Evolutionary conservation across 2,797 vertebrate genomes (phyloP), one percentile per base, ranked within the genome.

Genomic region (Protosalanx chinensis): DNA sequence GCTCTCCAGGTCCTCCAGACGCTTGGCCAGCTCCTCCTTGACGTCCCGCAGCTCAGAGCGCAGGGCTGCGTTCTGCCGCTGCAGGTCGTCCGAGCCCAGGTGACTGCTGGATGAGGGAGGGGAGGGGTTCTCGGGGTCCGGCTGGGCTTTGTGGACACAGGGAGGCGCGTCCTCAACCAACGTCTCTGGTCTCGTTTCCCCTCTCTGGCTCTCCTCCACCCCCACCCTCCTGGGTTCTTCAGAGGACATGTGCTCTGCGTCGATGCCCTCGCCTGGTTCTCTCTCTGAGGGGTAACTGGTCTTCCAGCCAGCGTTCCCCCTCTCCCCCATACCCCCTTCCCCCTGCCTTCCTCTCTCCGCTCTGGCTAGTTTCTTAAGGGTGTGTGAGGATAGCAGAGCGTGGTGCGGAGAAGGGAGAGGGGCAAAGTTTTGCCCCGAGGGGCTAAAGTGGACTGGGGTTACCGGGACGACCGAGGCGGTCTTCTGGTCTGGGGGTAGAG

Each of bases 221-320:
- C 62, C n/a, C 57, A 27, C 73, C 68, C 58, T 74, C 61, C 74
- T 60, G 37, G 75, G 79, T 69, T 66, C 23, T 49, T 91, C 85
- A 3, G 63, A 71, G 27, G 37, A 68, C 56, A 92, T 89, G 72
- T 92, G 87, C 76, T 93, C 91, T 0, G 91, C 88, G 74, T 94
- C 93, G 0, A 93, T 93, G 73, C 93, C 93, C 78, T 93, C 93
- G 10, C 90, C 92, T 2, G 93, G 93, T 69, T 93, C 93, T 86
- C 93, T 88, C 72, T 87, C 88, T 16, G 79, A 68, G n/a, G 89
- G 89, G 73, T 87, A 91, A 12, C 82, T 82, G 4, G 64, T 27
- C 32, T 73, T 66, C 35, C 80, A 78, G 0, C 49, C 60, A 58
- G 37, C 64, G 12, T 18, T 35, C 18, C 60, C 72, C 57, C 53